Conservation (phyloP, 30 jellyfish, hydroid and myxozoan species). For the Aurelia aurita complex sp. Pacific region DNA sequence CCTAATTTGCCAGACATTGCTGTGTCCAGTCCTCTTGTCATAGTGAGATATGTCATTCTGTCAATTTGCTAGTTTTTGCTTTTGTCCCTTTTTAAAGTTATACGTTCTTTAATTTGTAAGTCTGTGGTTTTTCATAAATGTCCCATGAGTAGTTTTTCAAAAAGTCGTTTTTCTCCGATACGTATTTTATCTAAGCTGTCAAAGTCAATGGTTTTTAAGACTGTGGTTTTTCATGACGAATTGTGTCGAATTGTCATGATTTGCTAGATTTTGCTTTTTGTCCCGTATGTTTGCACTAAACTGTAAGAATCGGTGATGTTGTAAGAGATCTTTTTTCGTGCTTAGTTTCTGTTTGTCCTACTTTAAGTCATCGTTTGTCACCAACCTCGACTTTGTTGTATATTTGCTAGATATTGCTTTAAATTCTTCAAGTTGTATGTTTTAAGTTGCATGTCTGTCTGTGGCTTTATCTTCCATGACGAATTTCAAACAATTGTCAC, state of each 20-base stretch:
- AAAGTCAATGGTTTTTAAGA: too few relatives aligned
- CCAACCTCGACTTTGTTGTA: too few relatives aligned
- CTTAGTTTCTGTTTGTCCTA: constrained; percentile 1
- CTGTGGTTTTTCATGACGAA: too few relatives aligned
- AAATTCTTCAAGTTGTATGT: too few relatives aligned
- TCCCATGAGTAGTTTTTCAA: neutral
- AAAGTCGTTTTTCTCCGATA: constrained; percentile 1
- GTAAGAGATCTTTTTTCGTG: neutral
- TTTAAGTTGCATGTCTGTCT: too few relatives aligned
- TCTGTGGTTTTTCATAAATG: too few relatives aligned
- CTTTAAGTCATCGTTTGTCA: too few relatives aligned
- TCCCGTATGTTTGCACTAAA: neutral
- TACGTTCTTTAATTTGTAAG: too few relatives aligned
- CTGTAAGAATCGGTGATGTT: neutral
- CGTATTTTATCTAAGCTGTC: neutral
- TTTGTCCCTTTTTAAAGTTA: neutral
- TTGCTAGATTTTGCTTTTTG: constrained; percentile 36
- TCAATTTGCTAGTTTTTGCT: constrained; percentile 15
- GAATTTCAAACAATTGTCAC: neutral
- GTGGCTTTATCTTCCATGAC: too few relatives aligned
- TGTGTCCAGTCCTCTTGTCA: neutral
- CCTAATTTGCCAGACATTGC: neutral
- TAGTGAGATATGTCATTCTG: too few relatives aligned
- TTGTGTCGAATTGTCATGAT: neutral
- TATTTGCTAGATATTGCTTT: too few relatives aligned